Evolutionary conservation across 2,888 invertebrate genomes (phyloP).

Genomic region (Arctia plantaginis): DNA sequence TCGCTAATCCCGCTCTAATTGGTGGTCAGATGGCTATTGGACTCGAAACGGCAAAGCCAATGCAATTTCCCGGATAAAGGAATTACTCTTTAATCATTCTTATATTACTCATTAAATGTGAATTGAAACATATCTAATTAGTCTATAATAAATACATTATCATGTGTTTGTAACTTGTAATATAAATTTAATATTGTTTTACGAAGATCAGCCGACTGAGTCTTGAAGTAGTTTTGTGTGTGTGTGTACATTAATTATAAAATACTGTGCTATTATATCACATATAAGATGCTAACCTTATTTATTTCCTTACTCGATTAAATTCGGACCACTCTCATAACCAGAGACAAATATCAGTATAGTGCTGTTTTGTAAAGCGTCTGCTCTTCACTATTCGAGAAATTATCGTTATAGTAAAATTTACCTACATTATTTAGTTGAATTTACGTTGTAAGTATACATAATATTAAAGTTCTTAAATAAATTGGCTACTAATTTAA

Average conservation of each 20-base stretch:
- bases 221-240: not conserved
- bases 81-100: constrained; percentile 61
- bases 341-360: not conserved
- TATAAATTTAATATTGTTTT: not conserved
- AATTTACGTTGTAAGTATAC: not conserved
- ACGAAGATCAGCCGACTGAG: not conserved
- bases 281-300: too few relatives aligned
- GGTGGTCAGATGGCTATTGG: constrained; percentile 83
- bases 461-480: too few relatives aligned
- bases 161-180: not conserved
- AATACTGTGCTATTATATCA: too few relatives aligned
- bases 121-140: constrained; percentile 14
- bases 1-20: constrained; percentile 82
- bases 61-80: constrained; percentile 77
- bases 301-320: not conserved
- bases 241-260: too few relatives aligned
- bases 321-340: not conserved
- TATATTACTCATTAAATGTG: constrained; percentile 24
- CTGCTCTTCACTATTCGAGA: not conserved
- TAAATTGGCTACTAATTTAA: too few relatives aligned
- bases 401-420: not conserved
- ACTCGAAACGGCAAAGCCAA: constrained; percentile 80
- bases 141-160: not conserved
- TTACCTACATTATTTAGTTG: not conserved
- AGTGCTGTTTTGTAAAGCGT: not conserved